Evolutionary conservation across 2,113 vertebrate species (phyloP).

Genomic region (Megalops atlanticus): DNA sequence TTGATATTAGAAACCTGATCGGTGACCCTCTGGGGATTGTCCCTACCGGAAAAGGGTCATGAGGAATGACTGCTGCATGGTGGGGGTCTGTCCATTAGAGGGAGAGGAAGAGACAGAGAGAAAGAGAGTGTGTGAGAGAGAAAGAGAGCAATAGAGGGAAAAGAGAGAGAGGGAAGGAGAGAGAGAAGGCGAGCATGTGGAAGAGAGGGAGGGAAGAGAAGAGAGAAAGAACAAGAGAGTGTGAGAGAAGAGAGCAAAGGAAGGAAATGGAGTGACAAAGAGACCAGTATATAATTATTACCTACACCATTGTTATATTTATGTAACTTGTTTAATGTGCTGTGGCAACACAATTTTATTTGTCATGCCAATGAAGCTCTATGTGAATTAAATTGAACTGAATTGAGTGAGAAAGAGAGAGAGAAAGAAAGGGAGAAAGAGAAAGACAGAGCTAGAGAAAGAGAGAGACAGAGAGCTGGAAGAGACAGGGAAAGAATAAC

Average conservation of each 20-base stretch:
- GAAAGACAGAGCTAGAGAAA: conserved; percentile 21
- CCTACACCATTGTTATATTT: too few species aligned
- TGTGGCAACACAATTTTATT: too few species aligned
- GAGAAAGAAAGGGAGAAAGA: conserved; percentile 26
- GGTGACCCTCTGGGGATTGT: conserved; percentile 26
- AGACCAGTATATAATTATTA: too few species aligned
- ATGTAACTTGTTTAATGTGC: too few species aligned
- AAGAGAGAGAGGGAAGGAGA: conserved; percentile 37
- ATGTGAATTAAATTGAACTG: too few species aligned
- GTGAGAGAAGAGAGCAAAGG: conserved; percentile 25
- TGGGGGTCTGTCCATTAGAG: conserved; percentile 26
- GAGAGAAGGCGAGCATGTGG: too few species aligned
- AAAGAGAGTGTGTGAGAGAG: conserved; percentile 25
- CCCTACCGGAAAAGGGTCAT: conserved; percentile 36
- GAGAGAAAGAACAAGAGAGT: too few species aligned
- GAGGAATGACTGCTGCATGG: conserved; percentile 13
- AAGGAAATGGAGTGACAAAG: conserved; percentile 29
- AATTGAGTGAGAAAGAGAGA: too few species aligned
- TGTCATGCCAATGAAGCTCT: too few species aligned
- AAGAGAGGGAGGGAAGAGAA: too few species aligned
- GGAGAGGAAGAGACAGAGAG: conserved; percentile 28
- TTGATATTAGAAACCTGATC: conserved; percentile 31
- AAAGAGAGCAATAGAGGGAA: conserved; percentile 37
- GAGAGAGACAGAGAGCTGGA: too few species aligned
- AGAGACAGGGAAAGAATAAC: neutral